phyloP scores from a whole-genome alignment of 2,888 invertebrate species.

The Rotaria socialis region DNA sequence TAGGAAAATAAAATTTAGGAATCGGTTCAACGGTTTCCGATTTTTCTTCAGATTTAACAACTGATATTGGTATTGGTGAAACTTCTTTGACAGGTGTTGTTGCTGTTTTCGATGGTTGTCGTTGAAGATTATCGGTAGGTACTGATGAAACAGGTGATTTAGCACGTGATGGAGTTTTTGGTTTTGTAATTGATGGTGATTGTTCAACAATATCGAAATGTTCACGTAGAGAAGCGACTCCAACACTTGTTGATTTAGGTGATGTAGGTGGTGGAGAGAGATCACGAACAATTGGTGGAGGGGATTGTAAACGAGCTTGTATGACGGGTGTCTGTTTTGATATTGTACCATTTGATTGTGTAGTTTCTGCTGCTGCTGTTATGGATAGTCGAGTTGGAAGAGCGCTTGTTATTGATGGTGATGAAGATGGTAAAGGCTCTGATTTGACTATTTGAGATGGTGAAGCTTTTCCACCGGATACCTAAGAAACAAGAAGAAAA shows the following conservation, averaged over 20 bases:
- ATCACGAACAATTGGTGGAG: background rate
- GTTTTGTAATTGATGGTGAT: background rate
- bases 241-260: background rate
- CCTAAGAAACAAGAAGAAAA: background rate
- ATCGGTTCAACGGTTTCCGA: background rate
- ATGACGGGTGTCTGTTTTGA: background rate
- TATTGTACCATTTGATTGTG: background rate
- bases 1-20: slow-evolving; percentile 46
- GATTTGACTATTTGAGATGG: background rate
- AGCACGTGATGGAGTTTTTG: background rate
- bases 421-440: background rate
- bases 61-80: background rate
- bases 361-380: background rate
- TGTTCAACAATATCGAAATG: background rate
- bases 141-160: background rate
- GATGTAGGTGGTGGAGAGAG: background rate
- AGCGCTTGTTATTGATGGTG: background rate
- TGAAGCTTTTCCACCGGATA: background rate
- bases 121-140: background rate
- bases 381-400: background rate
- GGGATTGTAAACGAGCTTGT: background rate
- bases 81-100: background rate
- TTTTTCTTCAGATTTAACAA: background rate
- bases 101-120: background rate
- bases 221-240: background rate